Evolutionary conservation across 2,797 vertebrate genomes (phyloP).

Genomic region (Poliocrania exsul): DNA sequence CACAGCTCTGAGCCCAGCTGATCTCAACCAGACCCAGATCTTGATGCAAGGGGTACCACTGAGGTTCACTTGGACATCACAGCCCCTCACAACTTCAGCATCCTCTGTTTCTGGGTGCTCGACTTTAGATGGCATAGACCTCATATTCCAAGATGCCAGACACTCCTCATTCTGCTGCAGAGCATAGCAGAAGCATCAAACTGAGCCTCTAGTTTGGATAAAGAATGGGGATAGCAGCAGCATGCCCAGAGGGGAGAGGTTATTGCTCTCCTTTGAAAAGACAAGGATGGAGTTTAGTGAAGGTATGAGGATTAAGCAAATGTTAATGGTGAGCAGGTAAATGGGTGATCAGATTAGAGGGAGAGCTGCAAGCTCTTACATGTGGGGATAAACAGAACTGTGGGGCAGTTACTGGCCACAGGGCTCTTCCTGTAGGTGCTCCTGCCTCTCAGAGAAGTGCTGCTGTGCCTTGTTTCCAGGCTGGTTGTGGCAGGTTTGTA

Average conservation of each 20-base stretch:
- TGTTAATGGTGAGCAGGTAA: neutral
- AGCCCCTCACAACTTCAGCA: neutral
- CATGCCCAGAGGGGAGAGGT: conserved; percentile 6
- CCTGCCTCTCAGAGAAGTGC: neutral
- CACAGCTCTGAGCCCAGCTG: neutral
- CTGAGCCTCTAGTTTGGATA: neutral
- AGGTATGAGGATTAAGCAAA: conserved; percentile 63
- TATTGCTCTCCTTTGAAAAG: conserved; percentile 40
- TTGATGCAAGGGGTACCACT: no score
- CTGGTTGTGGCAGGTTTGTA: neutral
- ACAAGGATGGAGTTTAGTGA: neutral
- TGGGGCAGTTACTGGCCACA: neutral
- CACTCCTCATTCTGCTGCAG: neutral
- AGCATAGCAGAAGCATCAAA: neutral
- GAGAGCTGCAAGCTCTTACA: neutral
- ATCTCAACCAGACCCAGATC: neutral
- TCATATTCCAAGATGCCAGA: neutral
- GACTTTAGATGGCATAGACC: neutral
- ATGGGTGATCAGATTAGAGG: conserved; percentile 46
- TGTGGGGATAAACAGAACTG: conserved; percentile 25
- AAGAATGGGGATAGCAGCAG: neutral
- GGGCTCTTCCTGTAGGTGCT: neutral
- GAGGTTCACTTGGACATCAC: neutral
- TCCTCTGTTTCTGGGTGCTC: neutral
- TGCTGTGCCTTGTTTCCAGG: neutral